These are phyloP conservation scores for Drosophila sucinea DNA, from an alignment of 1,140 invertebrate genomes.

Conservation along the genomic window DNA sequence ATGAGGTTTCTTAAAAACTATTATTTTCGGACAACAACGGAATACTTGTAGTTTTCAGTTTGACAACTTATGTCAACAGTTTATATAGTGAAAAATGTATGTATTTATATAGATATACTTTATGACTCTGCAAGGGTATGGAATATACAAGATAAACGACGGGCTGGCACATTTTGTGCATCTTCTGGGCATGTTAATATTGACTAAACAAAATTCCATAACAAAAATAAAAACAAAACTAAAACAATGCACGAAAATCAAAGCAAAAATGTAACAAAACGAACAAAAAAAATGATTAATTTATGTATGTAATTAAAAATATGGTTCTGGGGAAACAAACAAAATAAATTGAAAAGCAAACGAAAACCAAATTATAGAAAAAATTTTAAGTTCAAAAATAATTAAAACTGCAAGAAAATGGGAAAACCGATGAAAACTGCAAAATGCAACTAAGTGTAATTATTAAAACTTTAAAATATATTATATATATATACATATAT, in stretches of 20 bases:
- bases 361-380: slow-evolving; percentile 48
- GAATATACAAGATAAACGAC: neutral
- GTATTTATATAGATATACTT: no score
- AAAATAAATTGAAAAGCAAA: slow-evolving; percentile 41
- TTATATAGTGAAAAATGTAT: no score
- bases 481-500: slow-evolving; percentile 27
- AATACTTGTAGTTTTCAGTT: no score
- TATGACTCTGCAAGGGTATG: neutral
- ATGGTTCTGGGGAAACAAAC: slow-evolving; percentile 80
- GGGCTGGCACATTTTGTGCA: slow-evolving; percentile 37
- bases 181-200: slow-evolving; percentile 15
- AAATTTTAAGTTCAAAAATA: slow-evolving; percentile 62
- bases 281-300: slow-evolving; percentile 45
- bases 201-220: neutral
- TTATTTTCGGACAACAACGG: no score
- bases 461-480: slow-evolving; percentile 56
- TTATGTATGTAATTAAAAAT: slow-evolving; percentile 20
- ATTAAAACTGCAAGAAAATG: slow-evolving; percentile 30
- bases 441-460: slow-evolving; percentile 55
- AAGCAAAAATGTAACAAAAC: slow-evolving; percentile 51
- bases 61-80: no score
- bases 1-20: no score
- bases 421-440: neutral
- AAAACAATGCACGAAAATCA: slow-evolving; percentile 42
- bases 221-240: slow-evolving; percentile 13